Conservation (phyloP, 2,113 vertebrate species). For the Oreochromis niloticus region DNA sequence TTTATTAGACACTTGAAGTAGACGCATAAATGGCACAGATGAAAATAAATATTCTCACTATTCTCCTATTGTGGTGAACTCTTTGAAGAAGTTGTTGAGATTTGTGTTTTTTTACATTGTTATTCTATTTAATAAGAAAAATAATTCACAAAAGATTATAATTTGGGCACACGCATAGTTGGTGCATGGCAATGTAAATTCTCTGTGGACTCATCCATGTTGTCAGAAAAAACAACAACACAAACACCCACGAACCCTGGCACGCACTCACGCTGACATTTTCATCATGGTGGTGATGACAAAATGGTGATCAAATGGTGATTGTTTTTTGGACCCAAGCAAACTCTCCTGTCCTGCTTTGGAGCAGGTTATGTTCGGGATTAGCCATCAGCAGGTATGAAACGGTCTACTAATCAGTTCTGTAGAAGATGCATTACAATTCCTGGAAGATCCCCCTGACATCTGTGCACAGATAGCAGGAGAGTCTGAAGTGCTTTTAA, state of each 20-base stretch:
- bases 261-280: not conserved
- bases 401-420: not conserved
- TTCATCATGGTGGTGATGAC: not conserved
- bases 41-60: not conserved
- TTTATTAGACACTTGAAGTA: not conserved
- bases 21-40: not conserved
- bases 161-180: not conserved
- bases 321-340: not conserved
- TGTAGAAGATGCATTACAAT: not conserved
- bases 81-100: not conserved
- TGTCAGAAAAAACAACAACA: not conserved
- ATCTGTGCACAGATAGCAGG: not conserved
- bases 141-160: not conserved
- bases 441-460: not conserved
- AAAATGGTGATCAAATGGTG: not conserved
- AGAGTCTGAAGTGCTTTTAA: not conserved
- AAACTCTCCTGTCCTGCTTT: not conserved
- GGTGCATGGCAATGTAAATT: not conserved
- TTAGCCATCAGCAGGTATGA: not conserved
- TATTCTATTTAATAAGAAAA: not conserved
- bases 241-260: not conserved
- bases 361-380: not conserved
- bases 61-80: not conserved
- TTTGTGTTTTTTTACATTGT: not conserved
- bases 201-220: not conserved